Evolutionary conservation across 2,113 vertebrate species (phyloP).

Genomic region (Cottus gobio): DNA sequence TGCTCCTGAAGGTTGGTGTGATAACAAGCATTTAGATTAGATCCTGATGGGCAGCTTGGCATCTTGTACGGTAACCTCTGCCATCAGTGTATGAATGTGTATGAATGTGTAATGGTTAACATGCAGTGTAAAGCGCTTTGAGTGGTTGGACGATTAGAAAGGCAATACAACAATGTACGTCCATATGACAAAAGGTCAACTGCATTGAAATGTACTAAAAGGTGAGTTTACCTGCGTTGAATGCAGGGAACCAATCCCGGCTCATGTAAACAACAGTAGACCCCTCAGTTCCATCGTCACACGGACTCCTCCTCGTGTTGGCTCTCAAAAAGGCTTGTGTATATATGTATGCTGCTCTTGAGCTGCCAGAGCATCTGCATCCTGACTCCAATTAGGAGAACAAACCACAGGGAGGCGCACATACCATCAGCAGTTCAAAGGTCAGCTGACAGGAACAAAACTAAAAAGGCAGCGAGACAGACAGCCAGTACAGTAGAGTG

Average conservation of each 20-base stretch:
- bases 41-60: background rate
- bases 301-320: slow-evolving; percentile 25
- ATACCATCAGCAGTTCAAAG: slow-evolving; percentile 73
- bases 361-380: slow-evolving; percentile 75
- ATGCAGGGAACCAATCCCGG: slow-evolving; percentile 18
- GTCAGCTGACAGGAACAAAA: slow-evolving; percentile 75
- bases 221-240: background rate
- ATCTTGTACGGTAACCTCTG: background rate
- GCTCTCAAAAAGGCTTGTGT: slow-evolving; percentile 39
- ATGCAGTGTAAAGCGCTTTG: background rate
- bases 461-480: slow-evolving; percentile 56
- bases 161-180: background rate
- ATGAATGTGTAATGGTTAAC: background rate
- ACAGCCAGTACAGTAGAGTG: slow-evolving; percentile 58
- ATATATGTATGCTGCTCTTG: slow-evolving; percentile 33
- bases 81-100: background rate
- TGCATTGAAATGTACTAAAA: background rate
- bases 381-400: slow-evolving; percentile 80
- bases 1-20: background rate
- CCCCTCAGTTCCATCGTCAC: slow-evolving; percentile 14
- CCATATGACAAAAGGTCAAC: slow-evolving; percentile 1
- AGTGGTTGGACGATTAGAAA: background rate
- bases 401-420: slow-evolving; percentile 74
- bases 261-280: slow-evolving; percentile 32
- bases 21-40: background rate